Evolutionary conservation across 1,140 invertebrate genomes (phyloP), one percentile per base, ranked within the genome.

Genomic region (Oncopeltus fasciatus): DNA sequence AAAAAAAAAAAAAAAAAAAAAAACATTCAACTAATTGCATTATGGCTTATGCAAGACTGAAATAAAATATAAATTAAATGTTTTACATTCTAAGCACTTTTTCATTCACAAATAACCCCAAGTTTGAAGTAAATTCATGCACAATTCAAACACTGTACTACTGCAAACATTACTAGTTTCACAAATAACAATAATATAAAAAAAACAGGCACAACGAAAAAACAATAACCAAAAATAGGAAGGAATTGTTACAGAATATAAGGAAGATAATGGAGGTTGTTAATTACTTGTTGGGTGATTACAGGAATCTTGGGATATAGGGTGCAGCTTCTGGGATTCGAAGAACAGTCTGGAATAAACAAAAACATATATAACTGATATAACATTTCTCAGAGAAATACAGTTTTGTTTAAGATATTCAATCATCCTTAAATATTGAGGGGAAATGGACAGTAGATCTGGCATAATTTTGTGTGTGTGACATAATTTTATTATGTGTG

Each of bases 231-330:
- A 44, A 44, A 3, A 44, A 44, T 16, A 46, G 3, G 1, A 46
- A 46, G 21, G 44, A 20, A 46, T 46, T 1, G 3, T 46, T n/a
- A 20, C 18, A 46, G 21, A 44, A 44, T n/a, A 44, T 3, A 24
- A 26, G 49, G 26, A 26, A 53, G 49, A 24, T 9, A 53, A 53
- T 53, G 24, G 24, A 24, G 49, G 26, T 24, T 24, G 24, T 18
- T 8, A 4, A 53, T 53, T 53, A 53, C 49, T 53, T 53, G 49
- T 26, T 8, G 24, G 49, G 21, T 24, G 26, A 24, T 53, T 53
- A 53, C 2, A 53, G 49, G 49, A 53, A 26, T 53, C 49, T 53
- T 53, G 49, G 49, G 24, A 53, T 53, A 53, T 24, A 53, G 14
- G 49, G 49, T 53, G 24, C 49, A 24, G 49, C 49, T 26, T 53